Percentiles rank a stretch among this genome's conserved stretches.
phyloP scores from a whole-genome alignment of 1,140 invertebrate genomes.

The Mya arenaria region DNA sequence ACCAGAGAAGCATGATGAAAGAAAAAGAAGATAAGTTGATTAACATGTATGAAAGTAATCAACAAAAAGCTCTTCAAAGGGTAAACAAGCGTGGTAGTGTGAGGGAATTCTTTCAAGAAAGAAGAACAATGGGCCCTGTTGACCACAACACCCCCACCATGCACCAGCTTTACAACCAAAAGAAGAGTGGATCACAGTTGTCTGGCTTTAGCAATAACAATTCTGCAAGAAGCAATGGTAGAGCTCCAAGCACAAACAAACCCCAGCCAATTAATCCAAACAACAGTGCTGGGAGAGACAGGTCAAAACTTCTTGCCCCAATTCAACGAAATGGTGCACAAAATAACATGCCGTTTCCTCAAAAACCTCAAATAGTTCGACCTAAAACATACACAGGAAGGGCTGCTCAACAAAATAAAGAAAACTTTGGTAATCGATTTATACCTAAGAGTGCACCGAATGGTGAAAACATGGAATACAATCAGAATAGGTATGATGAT shows the following conservation, averaged over 20 bases:
- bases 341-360: conserved; percentile 30
- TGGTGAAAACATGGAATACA: background rate
- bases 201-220: background rate
- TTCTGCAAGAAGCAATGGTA: background rate
- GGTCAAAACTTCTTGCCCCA: conserved; percentile 70
- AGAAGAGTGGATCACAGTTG: conserved; percentile 42
- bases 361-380: conserved; percentile 45
- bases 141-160: conserved; percentile 58
- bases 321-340: conserved; percentile 49
- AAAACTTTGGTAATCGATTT: conserved; percentile 21
- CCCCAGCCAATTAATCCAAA: conserved; percentile 3
- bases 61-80: conserved; percentile 74
- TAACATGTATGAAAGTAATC: conserved; percentile 77
- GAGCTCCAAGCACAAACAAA: background rate
- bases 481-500: conserved; percentile 9
- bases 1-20: conserved; percentile 77
- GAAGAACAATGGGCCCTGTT: conserved; percentile 54
- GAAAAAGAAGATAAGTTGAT: conserved; percentile 79
- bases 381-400: conserved; percentile 36
- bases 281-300: conserved; percentile 69
- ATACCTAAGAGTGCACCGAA: conserved; percentile 39
- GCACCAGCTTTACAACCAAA: conserved; percentile 65
- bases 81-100: conserved; percentile 61
- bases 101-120: conserved; percentile 71
- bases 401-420: background rate